Evolutionary conservation across 1,140 invertebrate species (phyloP), one percentile per base, ranked within the genome.

Genomic region (Ostrea denselamellosa): DNA sequence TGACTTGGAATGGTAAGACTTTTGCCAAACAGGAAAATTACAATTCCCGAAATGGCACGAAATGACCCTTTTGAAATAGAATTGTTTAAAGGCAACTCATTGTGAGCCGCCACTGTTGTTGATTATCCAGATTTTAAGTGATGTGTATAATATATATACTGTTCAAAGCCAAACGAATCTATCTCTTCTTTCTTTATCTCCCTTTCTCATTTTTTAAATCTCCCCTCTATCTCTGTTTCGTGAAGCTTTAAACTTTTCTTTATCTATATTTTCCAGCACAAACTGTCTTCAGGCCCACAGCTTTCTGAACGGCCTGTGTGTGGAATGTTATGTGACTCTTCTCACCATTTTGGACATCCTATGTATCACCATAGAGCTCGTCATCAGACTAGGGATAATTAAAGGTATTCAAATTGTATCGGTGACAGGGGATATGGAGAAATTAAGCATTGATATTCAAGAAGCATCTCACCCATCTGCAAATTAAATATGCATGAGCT

Each of bases 341-440:
- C 54, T 89, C 17, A 84, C 85, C n/a, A 77, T 89, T 56, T 10
- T 89, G 25, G 88, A 89, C 81, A 58, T 86, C 44, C 58, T 89
- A 25, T 83, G 52, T 25, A 89, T 89, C 52, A 89, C 88, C 22
- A 81, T 81, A 52, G 88, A 89, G 44, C 53, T 89, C 10, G 34
- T 89, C 53, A 89, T 89, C 12, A 65, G 88, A 62, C 81, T 85
- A 8, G 85, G 84, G 12, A 85, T 89, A 71, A 68, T 89, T 17
- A 83, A 86, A 86, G 88, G 88, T 89, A 89, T 44, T 44, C 34
- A 44, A 44, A 44, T 44, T 2, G 34, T 44, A 44, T n/a, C n/a
- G n/a, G 34, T 44, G 34, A 44, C 34, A 44, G 34, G 5, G 34
- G 5, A 5, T 5, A 44, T 1, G 34, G 34, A 44, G 34, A 62